Conservation (phyloP, 1,140 invertebrate genomes). For the Sitobion miscanthi region DNA sequence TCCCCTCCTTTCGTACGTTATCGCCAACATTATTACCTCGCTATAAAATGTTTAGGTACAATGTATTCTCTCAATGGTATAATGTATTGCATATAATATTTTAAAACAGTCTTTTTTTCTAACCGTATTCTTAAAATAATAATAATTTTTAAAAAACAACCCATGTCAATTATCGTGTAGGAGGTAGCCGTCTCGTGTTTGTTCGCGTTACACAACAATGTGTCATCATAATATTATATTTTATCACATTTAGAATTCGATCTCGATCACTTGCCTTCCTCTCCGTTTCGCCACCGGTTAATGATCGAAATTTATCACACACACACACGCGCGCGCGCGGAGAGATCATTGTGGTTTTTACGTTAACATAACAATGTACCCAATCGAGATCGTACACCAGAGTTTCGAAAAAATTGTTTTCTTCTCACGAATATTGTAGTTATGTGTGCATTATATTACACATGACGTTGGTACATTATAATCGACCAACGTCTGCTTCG, state of each 20-base stretch:
- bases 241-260: background rate
- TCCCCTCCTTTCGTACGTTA: background rate
- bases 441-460: background rate
- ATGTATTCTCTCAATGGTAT: too few species aligned
- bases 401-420: background rate
- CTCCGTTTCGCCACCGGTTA: background rate
- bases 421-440: background rate
- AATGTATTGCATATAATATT: background rate
- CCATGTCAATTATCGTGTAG: conserved; percentile 20
- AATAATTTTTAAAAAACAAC: background rate
- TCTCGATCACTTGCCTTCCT: background rate
- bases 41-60: background rate
- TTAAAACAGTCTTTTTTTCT: background rate
- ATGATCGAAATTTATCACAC: background rate
- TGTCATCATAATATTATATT: background rate
- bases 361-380: background rate
- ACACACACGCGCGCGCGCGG: background rate
- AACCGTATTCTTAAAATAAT: conserved; percentile 5
- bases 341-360: background rate
- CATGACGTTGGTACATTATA: background rate
- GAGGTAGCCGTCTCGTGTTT: background rate
- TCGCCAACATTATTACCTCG: background rate
- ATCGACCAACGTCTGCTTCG: background rate
- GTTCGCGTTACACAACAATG: background rate
- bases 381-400: background rate